These are phyloP conservation scores for Patella ulyssiponensis DNA, from an alignment of 2,888 invertebrate species.

Conservation along the genomic window DNA sequence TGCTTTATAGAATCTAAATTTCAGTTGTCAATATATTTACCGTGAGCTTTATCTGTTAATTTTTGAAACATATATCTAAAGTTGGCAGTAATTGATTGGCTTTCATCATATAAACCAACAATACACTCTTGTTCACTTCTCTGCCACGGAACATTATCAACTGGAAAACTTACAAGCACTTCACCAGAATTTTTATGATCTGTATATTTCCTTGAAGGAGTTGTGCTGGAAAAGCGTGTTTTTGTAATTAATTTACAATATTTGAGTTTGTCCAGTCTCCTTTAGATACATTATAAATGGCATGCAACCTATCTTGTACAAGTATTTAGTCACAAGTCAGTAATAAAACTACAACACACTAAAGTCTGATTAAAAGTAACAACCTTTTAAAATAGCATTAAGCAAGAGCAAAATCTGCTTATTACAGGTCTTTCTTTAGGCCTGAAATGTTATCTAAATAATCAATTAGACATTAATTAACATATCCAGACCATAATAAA, in stretches of 20 bases:
- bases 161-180: conserved; percentile 73
- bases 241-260: too few relatives aligned
- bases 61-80: conserved; percentile 76
- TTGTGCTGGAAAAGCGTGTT: conserved; percentile 62
- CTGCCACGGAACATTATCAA: conserved; percentile 49
- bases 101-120: conserved; percentile 43
- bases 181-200: conserved; percentile 77
- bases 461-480: too few relatives aligned
- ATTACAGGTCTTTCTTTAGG: too few relatives aligned
- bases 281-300: too few relatives aligned
- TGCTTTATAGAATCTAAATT: too few relatives aligned
- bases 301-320: too few relatives aligned
- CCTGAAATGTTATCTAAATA: too few relatives aligned
- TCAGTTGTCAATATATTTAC: conserved; percentile 38
- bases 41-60: conserved; percentile 72
- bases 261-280: too few relatives aligned
- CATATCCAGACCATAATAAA: too few relatives aligned
- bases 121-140: conserved; percentile 46
- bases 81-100: conserved; percentile 34
- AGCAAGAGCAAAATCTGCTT: too few relatives aligned
- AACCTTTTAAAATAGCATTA: too few relatives aligned
- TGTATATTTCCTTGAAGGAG: conserved; percentile 72
- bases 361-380: too few relatives aligned
- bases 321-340: background rate
- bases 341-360: conserved; percentile 8